Evolutionary conservation across 2,797 vertebrate genomes (phyloP).

Genomic region (Orientallactaga sibirica): DNA sequence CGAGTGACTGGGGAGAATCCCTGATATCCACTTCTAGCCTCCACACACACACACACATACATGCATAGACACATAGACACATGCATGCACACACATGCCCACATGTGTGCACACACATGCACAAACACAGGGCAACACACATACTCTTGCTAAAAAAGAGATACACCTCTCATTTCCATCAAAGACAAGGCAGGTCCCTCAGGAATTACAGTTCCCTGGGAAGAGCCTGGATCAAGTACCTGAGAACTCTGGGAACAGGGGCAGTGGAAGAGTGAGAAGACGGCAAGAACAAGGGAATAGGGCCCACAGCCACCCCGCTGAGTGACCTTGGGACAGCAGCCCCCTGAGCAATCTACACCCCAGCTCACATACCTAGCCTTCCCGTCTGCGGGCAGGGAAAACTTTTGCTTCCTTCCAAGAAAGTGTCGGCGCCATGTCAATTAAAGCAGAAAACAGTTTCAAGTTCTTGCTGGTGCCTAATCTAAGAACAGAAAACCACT

Average conservation of each 20-base stretch:
- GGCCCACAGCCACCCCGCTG: neutral
- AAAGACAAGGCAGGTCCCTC: neutral
- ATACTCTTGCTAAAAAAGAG: no score
- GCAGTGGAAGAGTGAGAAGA: neutral
- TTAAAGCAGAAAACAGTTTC: neutral
- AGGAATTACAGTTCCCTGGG: no score
- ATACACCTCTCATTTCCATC: no score
- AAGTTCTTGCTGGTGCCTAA: conserved; percentile 16
- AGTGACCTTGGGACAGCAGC: neutral
- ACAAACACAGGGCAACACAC: no score
- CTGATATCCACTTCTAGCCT: no score
- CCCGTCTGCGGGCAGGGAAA: neutral
- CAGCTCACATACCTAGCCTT: neutral
- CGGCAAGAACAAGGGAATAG: no score
- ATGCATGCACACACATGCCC: no score
- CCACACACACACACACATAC: no score
- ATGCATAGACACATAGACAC: no score
- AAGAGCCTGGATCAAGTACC: neutral
- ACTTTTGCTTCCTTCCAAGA: neutral
- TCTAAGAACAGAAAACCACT: neutral
- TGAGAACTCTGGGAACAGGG: neutral
- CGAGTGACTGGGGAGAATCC: no score
- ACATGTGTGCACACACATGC: no score
- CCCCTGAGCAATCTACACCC: neutral
- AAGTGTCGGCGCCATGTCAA: neutral